phyloP scores from a whole-genome alignment of 1,140 invertebrate species.

The Diploscapter pachys region DNA sequence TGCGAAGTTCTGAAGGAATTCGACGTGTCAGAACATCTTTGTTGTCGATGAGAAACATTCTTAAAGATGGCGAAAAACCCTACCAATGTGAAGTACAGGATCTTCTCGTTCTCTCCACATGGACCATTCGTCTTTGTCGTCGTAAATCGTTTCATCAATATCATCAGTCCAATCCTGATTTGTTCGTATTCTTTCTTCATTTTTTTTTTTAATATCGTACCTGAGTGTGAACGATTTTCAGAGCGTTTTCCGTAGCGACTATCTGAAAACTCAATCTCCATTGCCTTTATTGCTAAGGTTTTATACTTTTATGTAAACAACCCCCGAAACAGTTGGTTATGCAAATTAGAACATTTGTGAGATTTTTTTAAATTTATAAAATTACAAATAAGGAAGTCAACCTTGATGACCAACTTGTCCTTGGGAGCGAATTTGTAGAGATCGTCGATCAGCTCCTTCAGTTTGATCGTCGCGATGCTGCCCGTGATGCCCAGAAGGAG shows the following conservation, averaged over 20 bases:
- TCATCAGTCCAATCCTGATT: conserved; percentile 58
- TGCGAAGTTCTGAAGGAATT: conserved; percentile 69
- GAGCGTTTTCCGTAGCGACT: conserved; percentile 77
- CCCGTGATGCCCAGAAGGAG: conserved; percentile 80
- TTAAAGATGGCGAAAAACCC: neutral
- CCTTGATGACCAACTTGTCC: conserved; percentile 50
- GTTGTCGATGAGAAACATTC: neutral
- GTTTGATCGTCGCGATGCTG: conserved; percentile 84
- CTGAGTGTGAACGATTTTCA: conserved; percentile 75
- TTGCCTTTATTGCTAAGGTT: neutral
- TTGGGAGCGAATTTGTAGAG: conserved; percentile 59
- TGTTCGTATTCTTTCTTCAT: conserved; percentile 14
- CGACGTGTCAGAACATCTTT: neutral
- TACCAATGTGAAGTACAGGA: conserved; percentile 84
- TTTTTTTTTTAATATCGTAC: too few relatives aligned
- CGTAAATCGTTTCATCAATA: conserved; percentile 68
- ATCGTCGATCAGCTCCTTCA: conserved; percentile 69
- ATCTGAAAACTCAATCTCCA: conserved; percentile 65
- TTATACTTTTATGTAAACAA: neutral
- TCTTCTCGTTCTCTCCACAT: conserved; percentile 85
- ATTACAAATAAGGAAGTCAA: conserved; percentile 8
- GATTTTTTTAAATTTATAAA: conserved; percentile 34
- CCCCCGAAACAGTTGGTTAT: conserved; percentile 16
- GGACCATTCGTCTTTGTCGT: conserved; percentile 84
- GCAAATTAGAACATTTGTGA: neutral